Base-by-base conservation (phyloP, 2,888 invertebrate genomes). In the Euzophera pinguis region DNA sequence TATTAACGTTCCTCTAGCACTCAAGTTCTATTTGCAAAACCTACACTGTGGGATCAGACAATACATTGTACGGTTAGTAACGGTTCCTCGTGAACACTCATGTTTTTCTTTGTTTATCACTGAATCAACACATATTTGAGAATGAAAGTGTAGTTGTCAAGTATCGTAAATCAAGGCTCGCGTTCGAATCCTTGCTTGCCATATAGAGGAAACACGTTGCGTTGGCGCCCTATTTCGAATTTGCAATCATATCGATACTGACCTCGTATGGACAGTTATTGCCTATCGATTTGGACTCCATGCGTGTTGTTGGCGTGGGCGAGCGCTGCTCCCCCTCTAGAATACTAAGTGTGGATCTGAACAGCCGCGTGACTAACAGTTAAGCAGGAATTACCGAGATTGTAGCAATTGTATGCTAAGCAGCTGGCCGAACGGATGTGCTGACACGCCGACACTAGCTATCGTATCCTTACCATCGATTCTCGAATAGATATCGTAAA, bases 221-320 rank as follows among this genome's bases (percentile, higher is more conserved):
- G 53, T 32, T 10, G 64, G 61, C 66, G 78, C 72, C 76, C 76
- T 69, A 76, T 75, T 79, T 81, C 61, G 69, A 69, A 70, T 81
- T 80, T 78, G 78, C 81, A 81, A 81, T 83, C 79, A 78, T 68
- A 75, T 76, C 68, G 67, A 71, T 64, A 69, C 69, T 73, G 80
- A 76, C 83, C 83, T 84, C 84, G 81, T 78, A 81, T 78, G 78
- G 81, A 84, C 84, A 84, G 84, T 86, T 86, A 87, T 80, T 75
- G 78, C 73, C 72, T 71, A 70, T 77, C 71, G 68, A 78, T 84
- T 83, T 77, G 75, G 79, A 80, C 81, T 81, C 80, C 67, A 69
- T 68, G 78, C 73, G 79, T 70, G 72, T 64, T 68, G 73, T 75
- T 77, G 73, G 83, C 81, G 84, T 84, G 81, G 78, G 82, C 78